Percentiles rank a stretch among this genome's conserved stretches.
phyloP scores from a whole-genome alignment of 2,888 invertebrate genomes.

The Neoascia interrupta region DNA sequence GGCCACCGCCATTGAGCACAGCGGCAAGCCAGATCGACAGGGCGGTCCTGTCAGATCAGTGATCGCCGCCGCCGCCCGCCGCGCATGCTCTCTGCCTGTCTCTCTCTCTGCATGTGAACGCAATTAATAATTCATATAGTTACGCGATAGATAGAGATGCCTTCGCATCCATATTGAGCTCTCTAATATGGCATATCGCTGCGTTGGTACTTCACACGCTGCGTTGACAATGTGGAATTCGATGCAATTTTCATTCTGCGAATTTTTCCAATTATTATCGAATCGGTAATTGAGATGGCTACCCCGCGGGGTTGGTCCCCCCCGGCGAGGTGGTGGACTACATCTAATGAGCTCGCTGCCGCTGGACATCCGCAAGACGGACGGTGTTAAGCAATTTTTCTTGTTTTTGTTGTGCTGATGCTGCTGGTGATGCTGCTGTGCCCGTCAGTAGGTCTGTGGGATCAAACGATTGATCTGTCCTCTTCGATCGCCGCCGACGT shows the following conservation, averaged over 20 bases:
- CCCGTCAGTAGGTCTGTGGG: slow-evolving; percentile 56
- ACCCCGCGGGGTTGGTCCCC: slow-evolving; percentile 57
- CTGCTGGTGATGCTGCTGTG: slow-evolving; percentile 13
- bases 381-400: slow-evolving; percentile 69
- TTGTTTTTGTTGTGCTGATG: slow-evolving; percentile 47
- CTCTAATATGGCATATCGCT: slow-evolving; percentile 34
- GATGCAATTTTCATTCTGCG: slow-evolving; percentile 69
- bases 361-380: slow-evolving; percentile 34
- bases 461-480: slow-evolving; percentile 67
- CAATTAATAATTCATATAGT: slow-evolving; percentile 68
- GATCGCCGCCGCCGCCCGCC: no score
- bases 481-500: slow-evolving; percentile 26
- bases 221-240: slow-evolving; percentile 65
- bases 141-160: slow-evolving; percentile 61
- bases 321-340: slow-evolving; percentile 55
- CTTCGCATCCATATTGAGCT: slow-evolving; percentile 38
- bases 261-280: slow-evolving; percentile 70
- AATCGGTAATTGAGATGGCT: slow-evolving; percentile 69
- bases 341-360: slow-evolving; percentile 63
- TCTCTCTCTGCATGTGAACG: slow-evolving; percentile 24
- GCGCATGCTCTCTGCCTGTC: no score
- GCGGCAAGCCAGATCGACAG: not conserved
- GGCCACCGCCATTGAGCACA: slow-evolving; percentile 8
- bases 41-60: slow-evolving; percentile 24
- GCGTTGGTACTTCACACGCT: slow-evolving; percentile 57